Conservation (phyloP, 2,113 vertebrate genomes). For the Hyla sarda region DNA sequence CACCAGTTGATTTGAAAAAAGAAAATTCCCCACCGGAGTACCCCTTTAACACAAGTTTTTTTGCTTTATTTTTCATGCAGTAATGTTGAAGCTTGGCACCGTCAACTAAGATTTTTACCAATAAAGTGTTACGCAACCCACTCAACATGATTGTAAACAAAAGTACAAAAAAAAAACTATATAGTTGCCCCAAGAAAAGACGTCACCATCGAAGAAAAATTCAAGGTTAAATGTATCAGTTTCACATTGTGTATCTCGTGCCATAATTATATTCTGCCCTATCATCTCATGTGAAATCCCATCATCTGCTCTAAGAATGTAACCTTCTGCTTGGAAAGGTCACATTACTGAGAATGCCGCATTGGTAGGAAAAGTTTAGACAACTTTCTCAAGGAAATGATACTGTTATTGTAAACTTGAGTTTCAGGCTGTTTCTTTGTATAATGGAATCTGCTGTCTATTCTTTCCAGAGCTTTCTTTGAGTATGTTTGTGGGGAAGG, state of each 20-base stretch:
- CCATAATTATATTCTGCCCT: background rate
- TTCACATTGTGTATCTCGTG: background rate
- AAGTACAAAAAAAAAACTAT: background rate
- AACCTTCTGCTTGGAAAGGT: background rate
- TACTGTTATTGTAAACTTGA: constrained; percentile 3
- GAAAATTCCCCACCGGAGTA: too few species aligned
- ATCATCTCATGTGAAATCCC: constrained; percentile 32
- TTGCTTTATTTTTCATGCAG: too few species aligned
- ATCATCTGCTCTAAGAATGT: constrained; percentile 25
- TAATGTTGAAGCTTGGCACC: too few species aligned
- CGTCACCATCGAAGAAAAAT: background rate
- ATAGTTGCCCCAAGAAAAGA: background rate
- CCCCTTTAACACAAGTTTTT: too few species aligned
- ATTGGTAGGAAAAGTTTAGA: constrained; percentile 11
- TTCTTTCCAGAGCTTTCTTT: constrained; percentile 32
- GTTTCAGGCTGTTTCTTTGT: constrained; percentile 1
- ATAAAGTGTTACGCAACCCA: background rate
- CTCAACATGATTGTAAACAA: background rate
- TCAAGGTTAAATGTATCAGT: background rate
- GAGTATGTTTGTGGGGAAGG: background rate
- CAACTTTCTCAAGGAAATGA: constrained; percentile 11
- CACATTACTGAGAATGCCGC: background rate
- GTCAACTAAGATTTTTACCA: background rate
- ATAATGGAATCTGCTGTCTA: background rate
- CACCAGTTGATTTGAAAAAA: too few species aligned